Base-by-base conservation (phyloP, 2,888 invertebrate species). In the Malacosoma neustria region DNA sequence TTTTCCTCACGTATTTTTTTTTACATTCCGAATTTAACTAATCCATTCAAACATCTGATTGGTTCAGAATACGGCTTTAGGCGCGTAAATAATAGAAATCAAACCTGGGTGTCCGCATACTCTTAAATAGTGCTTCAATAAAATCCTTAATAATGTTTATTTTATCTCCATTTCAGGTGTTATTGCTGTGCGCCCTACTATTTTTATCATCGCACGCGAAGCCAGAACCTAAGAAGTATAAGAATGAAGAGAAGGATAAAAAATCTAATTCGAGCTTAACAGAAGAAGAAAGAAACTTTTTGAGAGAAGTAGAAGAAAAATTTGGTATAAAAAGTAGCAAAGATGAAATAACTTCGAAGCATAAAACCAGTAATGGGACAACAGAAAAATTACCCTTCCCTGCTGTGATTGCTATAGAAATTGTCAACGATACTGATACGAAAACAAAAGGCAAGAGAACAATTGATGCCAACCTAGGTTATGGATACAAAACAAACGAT, bases 401-500 rank as follows among this genome's bases (percentile, higher is more conserved):
- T 3, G 89, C 89, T 32, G 88, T 89, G 3, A 85, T 89, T 42
- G 89, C 89, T 1, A 89, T 89, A 38, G 89, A 89, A 68, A 89
- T 89, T 35, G 87, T 89, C 0, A 88, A 89, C 38, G 87, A 87
- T 40, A 87, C 87, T 2, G 79, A 87, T 14, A 67, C 82, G 3
- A 87, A 86, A 45, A 51, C 55, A 3, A 88, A 88, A 62, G 86
- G 81, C 1, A 93, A 93, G 57, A 80, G 93, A 48, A 93, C 93
- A 0, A 90, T 93, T 9, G 92, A 93, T 46, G 89, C 89, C 1
- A 89, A 90, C 34, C 72, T 93, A 7, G 93, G 93, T 39, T 93
- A 91, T 60, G 92, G 91, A 4, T 89, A 88, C 45, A 80, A 81
- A 49, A 81, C 81, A 1, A 88, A 88, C 48, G 72, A 73, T 45